A percentile compares a stretch with the other conserved stretches of the same genome.
Conservation (phyloP, 2,888 invertebrate species). For the Lepidocyrtoides sp. region DNA sequence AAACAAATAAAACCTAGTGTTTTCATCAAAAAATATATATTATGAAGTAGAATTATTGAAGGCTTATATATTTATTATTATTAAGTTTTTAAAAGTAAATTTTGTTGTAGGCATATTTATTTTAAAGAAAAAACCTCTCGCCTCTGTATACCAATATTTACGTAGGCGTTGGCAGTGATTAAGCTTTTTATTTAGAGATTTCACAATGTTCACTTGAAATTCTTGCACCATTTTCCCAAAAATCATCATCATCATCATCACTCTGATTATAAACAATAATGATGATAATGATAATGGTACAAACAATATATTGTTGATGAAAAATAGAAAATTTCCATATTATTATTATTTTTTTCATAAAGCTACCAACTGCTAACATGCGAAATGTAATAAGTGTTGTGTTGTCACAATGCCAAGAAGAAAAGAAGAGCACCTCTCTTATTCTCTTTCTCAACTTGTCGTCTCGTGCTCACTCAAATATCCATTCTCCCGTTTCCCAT, state of each 20-base stretch:
- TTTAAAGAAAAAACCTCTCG: no score
- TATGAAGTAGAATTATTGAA: no score
- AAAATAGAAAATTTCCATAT: neutral
- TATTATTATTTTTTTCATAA: neutral
- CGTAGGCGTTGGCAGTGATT: neutral
- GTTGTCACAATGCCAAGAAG: constrained; percentile 61
- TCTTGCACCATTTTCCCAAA: neutral
- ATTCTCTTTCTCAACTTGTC: neutral
- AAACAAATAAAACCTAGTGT: no score
- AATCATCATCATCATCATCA: neutral
- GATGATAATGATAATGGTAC: neutral
- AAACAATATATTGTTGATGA: neutral
- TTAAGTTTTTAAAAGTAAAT: no score
- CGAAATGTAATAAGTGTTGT: no score
- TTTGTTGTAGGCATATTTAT: no score
- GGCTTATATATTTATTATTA: no score
- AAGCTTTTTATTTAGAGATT: neutral
- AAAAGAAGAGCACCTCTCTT: neutral
- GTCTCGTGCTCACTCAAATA: neutral
- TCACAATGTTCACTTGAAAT: neutral
- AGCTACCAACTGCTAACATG: no score
- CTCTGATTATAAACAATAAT: neutral
- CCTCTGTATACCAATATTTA: no score
- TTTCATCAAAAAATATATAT: no score
- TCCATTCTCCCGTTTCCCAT: neutral